These are phyloP conservation scores for Nowickia ferox DNA, from an alignment of 2,888 invertebrate species.

Conservation along the genomic window DNA sequence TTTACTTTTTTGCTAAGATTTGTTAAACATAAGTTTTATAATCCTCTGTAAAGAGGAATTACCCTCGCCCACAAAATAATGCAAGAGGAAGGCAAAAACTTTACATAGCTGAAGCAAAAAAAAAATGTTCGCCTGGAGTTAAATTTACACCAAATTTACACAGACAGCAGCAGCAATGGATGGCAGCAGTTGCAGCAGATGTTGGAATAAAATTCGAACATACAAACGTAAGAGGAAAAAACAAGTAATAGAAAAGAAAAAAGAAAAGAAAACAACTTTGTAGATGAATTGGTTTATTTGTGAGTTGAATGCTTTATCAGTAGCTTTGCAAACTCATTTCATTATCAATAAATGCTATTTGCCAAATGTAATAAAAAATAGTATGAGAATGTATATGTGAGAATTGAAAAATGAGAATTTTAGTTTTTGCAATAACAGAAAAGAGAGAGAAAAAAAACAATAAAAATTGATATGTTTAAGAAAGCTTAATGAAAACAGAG, in stretches of 20 bases:
- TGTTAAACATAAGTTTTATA: conserved; percentile 66
- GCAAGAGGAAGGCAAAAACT: conserved; percentile 18
- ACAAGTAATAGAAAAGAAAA: neutral
- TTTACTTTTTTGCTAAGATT: conserved; percentile 44
- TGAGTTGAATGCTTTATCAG: conserved; percentile 69
- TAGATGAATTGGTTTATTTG: conserved; percentile 71
- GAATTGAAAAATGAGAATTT: neutral
- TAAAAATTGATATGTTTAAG: neutral
- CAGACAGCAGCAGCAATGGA: conserved; percentile 73
- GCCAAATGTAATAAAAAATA: conserved; percentile 6
- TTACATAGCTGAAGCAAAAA: neutral
- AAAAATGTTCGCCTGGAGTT: conserved; percentile 72
- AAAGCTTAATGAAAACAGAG: too few relatives aligned
- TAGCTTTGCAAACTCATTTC: conserved; percentile 57
- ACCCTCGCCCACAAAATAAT: neutral
- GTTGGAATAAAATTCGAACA: conserved; percentile 61
- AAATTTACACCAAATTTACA: conserved; percentile 80
- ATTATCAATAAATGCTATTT: conserved; percentile 62
- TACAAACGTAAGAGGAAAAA: conserved; percentile 24
- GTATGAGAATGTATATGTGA: neutral
- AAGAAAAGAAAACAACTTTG: conserved; percentile 10
- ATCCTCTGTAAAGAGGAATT: conserved; percentile 45
- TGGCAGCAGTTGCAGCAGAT: conserved; percentile 59
- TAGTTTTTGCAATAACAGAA: neutral
- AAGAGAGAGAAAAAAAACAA: neutral